These are phyloP conservation scores for Drosophila teissieri DNA, from an alignment of 1,140 invertebrate species.

Conservation along the genomic window DNA sequence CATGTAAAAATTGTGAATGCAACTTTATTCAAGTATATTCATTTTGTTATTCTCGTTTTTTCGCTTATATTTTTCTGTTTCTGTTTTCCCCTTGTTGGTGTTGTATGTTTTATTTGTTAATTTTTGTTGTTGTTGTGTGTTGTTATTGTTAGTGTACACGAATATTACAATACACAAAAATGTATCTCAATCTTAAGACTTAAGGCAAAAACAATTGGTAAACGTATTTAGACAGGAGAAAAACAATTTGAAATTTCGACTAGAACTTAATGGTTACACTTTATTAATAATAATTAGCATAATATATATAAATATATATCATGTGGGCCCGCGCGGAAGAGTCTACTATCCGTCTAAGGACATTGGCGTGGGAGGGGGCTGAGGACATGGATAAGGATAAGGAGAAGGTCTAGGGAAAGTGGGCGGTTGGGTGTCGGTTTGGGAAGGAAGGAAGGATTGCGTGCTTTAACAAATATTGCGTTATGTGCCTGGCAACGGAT, in stretches of 20 bases:
- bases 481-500: constrained; percentile 48
- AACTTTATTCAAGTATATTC: constrained; percentile 84
- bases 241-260: constrained; percentile 84
- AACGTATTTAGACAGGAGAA: constrained; percentile 50
- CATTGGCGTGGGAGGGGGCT: neutral
- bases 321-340: constrained; percentile 22
- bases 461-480: constrained; percentile 60
- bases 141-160: constrained; percentile 63
- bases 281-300: constrained; percentile 53
- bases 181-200: constrained; percentile 63
- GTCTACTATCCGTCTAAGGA: constrained; percentile 1
- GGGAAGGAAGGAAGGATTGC: constrained; percentile 24
- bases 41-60: constrained; percentile 60
- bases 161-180: constrained; percentile 75
- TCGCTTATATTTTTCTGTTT: constrained; percentile 38
- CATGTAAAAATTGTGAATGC: constrained; percentile 81
- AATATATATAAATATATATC: constrained; percentile 37
- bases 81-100: constrained; percentile 55
- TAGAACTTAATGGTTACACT: constrained; percentile 77
- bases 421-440: neutral
- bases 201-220: constrained; percentile 73
- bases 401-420: neutral
- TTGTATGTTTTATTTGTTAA: constrained; percentile 35
- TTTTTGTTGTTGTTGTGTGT: constrained; percentile 53
- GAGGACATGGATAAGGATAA: neutral